phyloP scores from a whole-genome alignment of 2,113 vertebrate species.

The Coracopsis vasa region DNA sequence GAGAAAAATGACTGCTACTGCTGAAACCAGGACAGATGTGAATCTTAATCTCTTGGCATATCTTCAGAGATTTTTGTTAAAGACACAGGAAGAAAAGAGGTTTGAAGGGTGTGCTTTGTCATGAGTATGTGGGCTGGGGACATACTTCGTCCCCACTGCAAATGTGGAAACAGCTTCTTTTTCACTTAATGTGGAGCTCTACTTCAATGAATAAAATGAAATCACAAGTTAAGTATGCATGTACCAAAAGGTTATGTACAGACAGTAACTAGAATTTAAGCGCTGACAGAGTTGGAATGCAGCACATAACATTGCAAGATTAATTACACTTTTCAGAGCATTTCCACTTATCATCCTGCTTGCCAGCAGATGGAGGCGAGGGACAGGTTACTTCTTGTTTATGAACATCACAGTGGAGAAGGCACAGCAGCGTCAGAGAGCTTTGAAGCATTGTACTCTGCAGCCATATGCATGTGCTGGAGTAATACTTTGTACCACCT shows the following conservation, averaged over 20 bases:
- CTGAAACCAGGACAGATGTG: too few relatives aligned
- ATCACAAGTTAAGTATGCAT: neutral
- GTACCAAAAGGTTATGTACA: neutral
- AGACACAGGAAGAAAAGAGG: neutral
- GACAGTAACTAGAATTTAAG: neutral
- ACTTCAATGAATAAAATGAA: neutral
- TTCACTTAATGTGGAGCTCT: neutral
- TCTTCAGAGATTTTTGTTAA: neutral
- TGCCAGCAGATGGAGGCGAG: neutral
- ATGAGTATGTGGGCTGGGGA: neutral
- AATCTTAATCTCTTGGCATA: neutral
- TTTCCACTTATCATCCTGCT: neutral
- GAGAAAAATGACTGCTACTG: too few relatives aligned
- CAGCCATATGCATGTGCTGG: fast-evolving
- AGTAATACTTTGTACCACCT: neutral
- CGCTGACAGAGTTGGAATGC: neutral
- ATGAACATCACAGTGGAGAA: neutral
- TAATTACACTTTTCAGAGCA: neutral
- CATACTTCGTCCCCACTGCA: neutral
- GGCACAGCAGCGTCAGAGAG: neutral
- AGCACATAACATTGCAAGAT: neutral
- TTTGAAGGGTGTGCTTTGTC: neutral
- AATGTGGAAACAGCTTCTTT: neutral
- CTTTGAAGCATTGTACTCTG: neutral
- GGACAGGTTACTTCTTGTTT: neutral